phyloP scores from a whole-genome alignment of 2,888 invertebrate species.

The Orchesellides sinensis region DNA sequence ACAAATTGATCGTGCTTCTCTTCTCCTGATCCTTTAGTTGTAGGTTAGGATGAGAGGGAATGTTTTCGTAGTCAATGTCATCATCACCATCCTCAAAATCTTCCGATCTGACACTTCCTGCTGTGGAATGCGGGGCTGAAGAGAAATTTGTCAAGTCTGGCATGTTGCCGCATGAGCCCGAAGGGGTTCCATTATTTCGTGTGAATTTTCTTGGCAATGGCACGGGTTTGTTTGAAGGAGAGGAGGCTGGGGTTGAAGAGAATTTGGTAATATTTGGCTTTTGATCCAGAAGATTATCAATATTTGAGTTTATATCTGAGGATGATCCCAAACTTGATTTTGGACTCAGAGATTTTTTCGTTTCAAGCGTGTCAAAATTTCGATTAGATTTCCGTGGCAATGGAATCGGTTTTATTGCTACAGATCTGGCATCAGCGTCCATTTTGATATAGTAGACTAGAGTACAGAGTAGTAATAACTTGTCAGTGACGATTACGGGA shows the following conservation, averaged over 20 bases:
- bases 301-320: slow-evolving; percentile 59
- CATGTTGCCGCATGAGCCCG: slow-evolving; percentile 23
- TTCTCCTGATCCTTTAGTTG: slow-evolving; percentile 45
- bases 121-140: slow-evolving; percentile 27
- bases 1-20: slow-evolving; percentile 70
- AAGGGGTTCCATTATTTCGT: slow-evolving; percentile 25
- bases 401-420: slow-evolving; percentile 58
- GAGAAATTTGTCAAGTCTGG: slow-evolving; percentile 50
- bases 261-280: slow-evolving; percentile 52
- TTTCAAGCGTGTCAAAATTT: slow-evolving; percentile 45
- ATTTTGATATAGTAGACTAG: too few relatives aligned
- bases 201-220: slow-evolving; percentile 68
- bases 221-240: slow-evolving; percentile 62
- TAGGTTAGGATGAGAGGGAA: slow-evolving; percentile 40
- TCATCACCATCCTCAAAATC: slow-evolving; percentile 56
- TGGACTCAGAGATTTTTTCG: slow-evolving; percentile 37
- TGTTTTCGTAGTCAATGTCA: slow-evolving; percentile 45
- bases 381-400: slow-evolving; percentile 58
- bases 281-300: slow-evolving; percentile 45
- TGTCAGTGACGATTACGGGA: too few relatives aligned
- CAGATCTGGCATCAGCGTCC: slow-evolving; percentile 40
- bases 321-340: slow-evolving; percentile 23
- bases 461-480: too few relatives aligned
- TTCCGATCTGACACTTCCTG: slow-evolving; percentile 43
- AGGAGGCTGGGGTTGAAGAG: background rate